phyloP scores from a whole-genome alignment of 2,113 vertebrate species.

The Lanius collurio region DNA sequence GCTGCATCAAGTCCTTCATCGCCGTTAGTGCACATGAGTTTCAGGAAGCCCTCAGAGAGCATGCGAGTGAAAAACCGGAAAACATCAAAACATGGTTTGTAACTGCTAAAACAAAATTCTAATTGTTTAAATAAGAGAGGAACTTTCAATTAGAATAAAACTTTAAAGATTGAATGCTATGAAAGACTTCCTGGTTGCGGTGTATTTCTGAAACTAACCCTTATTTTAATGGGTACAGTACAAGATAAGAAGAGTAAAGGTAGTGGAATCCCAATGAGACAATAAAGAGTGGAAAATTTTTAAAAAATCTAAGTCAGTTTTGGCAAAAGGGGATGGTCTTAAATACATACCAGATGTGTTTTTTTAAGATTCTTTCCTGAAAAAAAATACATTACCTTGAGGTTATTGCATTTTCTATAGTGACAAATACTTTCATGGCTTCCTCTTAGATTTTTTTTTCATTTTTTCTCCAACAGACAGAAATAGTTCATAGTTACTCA shows the following conservation, averaged over 20 bases:
- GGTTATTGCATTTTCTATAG: neutral
- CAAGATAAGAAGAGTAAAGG: neutral
- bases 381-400: neutral
- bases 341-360: neutral
- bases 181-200: neutral
- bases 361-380: neutral
- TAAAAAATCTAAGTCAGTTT: neutral
- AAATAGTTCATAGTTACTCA: neutral
- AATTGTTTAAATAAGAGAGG: neutral
- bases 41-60: neutral
- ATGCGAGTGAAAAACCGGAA: neutral
- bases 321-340: neutral
- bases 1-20: neutral
- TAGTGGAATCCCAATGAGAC: neutral
- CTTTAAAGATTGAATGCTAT: neutral
- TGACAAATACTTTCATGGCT: neutral
- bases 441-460: neutral
- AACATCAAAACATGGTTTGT: neutral
- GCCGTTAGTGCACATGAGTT: neutral
- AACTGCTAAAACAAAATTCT: neutral
- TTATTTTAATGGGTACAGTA: neutral
- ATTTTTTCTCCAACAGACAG: neutral
- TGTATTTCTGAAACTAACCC: neutral
- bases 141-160: neutral
- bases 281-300: neutral